phyloP scores from a whole-genome alignment of 1,140 invertebrate species.

The Brachionus angularis region DNA sequence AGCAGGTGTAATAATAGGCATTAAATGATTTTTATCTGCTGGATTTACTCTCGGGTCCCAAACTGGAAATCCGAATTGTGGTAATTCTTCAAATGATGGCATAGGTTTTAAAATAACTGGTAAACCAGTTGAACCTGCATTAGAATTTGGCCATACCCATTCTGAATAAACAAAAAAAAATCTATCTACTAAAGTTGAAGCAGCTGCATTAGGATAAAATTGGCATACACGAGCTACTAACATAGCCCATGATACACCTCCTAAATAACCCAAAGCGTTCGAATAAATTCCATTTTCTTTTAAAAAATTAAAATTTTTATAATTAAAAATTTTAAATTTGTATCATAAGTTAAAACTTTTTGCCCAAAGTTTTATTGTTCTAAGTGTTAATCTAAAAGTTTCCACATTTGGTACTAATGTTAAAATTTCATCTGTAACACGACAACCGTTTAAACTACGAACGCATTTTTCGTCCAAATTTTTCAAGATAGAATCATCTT shows the following conservation, averaged over 20 bases:
- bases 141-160: slow-evolving; percentile 45
- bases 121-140: not conserved
- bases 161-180: slow-evolving; percentile 82
- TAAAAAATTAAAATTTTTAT: not conserved
- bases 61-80: slow-evolving; percentile 43
- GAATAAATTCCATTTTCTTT: slow-evolving; percentile 84
- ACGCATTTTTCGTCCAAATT: slow-evolving; percentile 95
- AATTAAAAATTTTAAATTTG: not conserved
- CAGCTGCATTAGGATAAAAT: slow-evolving; percentile 91
- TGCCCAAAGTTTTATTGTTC: slow-evolving; percentile 98
- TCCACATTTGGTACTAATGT: slow-evolving; percentile 88
- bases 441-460: slow-evolving; percentile 86
- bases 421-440: slow-evolving; percentile 96
- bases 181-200: slow-evolving; percentile 89
- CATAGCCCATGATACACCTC: slow-evolving; percentile 99
- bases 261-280: slow-evolving; percentile 93
- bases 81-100: slow-evolving; percentile 21
- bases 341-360: slow-evolving; percentile 66
- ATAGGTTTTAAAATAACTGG: slow-evolving; percentile 63
- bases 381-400: slow-evolving; percentile 82
- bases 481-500: slow-evolving; percentile 83
- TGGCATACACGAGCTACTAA: slow-evolving; percentile 95
- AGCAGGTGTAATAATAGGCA: slow-evolving; percentile 99
- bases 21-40: slow-evolving; percentile 82
- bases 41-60: slow-evolving; percentile 45